Evolutionary conservation across 1,140 invertebrate genomes (phyloP), one percentile per base, ranked within the genome.

Genomic region (Brachionus calyciflorus): DNA sequence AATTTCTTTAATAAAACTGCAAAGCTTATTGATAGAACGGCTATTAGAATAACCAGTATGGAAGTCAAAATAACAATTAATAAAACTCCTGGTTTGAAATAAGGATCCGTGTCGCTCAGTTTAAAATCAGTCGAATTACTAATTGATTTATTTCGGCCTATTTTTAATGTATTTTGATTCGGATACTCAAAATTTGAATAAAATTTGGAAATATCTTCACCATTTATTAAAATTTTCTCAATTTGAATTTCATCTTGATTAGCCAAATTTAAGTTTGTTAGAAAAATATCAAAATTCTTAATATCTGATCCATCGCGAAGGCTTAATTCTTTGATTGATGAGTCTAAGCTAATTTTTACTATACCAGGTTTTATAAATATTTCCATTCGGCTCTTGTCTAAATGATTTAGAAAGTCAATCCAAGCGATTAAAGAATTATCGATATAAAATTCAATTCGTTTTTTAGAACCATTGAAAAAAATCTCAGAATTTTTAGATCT

Each of bases 261-360:
- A n/a, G n/a, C n/a, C n/a, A n/a, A n/a, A n/a, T n/a, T 3, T 28
- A 24, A 60, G 2, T 17, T 33, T 7, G 30, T 19, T 60, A 33
- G 17, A n/a, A 17, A 65, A n/a, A 65, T 12, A 12, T 65, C 60
- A 24, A 65, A 65, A 65, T 65, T 65, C 2, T 21, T 19, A 65
- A 26, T 44, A 6, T 26, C 26, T 14, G 14, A 46, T 7, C n/a
- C 44, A 44, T 41, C 24, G 33, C 17, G 9, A 60, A 40, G 37
- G 10, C 19, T 46, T 3, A 21, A 12, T 24, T 65, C 60, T 44
- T 41, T 65, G 3, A 19, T 5, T 3, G 14, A 12, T 21, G 19
- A n/a, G 17, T 65, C 44, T 24, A 65, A 14, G 21, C 17, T 26
- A 7, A 65, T 9, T 46, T 65, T 65, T 10, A 65, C 21, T n/a